Evolutionary conservation across 2,113 vertebrate species (phyloP), one percentile per base, ranked within the genome.

Genomic region (Ctenodactylus gundi): DNA sequence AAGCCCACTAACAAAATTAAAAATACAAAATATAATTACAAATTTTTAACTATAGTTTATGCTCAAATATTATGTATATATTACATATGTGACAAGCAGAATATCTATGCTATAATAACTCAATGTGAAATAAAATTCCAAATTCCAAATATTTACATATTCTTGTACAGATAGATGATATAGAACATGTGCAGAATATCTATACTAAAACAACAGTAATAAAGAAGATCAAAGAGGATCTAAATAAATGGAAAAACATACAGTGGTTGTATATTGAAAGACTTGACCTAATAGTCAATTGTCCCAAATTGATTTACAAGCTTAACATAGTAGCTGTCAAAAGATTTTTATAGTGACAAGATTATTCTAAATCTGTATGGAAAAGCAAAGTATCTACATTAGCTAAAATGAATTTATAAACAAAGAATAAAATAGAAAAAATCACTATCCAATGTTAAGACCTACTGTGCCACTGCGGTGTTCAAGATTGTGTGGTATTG

Each of bases 311-410:
- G 65, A 73, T 73, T 55, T 7, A 53, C n/a, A 81, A 34, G 17
- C 29, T 72, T 73, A 44, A 73, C n/a, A 53, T 34, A 68, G 44
- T 58, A 44, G 34, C 75, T 60, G 9, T 81, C 21, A 72, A 73
- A 53, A 34, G 13, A 46, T 15, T 73, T 72, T 81, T 57, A 20
- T 81, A 46, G 7, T 73, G 65, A 73, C 39, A 73, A 64, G 21
- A 60, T 88, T 64, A 70, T 49, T 85, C 64, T 95, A 67, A 93
- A 72, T 93, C 65, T 49, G 65, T 73, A 29, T 51, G 57, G 12
- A 62, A 83, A 41, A 18, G 58, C 41, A 72, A 60, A 58, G 3
- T 10, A 34, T 82, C 57, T 46, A 73, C 5, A 62, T 41, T 51
- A 27, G 7, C 17, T 51, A 41, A 82, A 73, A 62, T 27, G 29